Conservation (phyloP, 53 echinoderm and acorn worm species). For the Paracentrotus lividus region DNA sequence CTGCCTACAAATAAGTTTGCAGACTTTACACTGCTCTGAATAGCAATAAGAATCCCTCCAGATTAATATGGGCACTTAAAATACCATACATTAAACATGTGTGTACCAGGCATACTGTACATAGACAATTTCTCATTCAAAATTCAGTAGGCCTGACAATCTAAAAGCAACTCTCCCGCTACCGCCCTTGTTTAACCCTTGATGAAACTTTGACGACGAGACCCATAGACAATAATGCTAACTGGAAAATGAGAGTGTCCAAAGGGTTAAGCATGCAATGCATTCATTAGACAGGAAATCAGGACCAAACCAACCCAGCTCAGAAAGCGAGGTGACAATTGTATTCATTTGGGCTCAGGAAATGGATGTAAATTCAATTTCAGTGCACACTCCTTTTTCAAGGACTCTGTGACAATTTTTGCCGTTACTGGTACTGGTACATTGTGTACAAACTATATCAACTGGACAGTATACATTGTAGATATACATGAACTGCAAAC, state of each 20-base stretch:
- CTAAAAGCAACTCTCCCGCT: not conserved
- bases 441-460: not conserved
- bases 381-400: slow-evolving; percentile 9
- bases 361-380: slow-evolving; percentile 53
- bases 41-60: not conserved
- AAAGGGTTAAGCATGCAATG: not conserved
- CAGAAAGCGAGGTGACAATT: slow-evolving; percentile 30
- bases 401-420: not conserved
- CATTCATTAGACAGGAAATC: slow-evolving; percentile 11
- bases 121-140: not conserved
- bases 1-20: too few species aligned
- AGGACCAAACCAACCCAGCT: slow-evolving; percentile 12
- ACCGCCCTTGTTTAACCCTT: not conserved
- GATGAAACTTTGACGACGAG: not conserved
- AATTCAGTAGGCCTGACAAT: not conserved
- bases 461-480: not conserved
- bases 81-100: not conserved
- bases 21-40: too few species aligned
- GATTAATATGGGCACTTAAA: not conserved
- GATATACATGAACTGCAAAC: too few species aligned
- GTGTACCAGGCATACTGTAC: slow-evolving; percentile 17
- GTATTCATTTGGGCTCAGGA: slow-evolving; percentile 45
- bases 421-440: not conserved
- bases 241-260: not conserved
- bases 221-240: not conserved